A percentile compares a stretch with the other conserved stretches of the same genome.
These are phyloP conservation scores for Brenthis hecate DNA, from an alignment of 2,888 invertebrate genomes.

Conservation along the genomic window DNA sequence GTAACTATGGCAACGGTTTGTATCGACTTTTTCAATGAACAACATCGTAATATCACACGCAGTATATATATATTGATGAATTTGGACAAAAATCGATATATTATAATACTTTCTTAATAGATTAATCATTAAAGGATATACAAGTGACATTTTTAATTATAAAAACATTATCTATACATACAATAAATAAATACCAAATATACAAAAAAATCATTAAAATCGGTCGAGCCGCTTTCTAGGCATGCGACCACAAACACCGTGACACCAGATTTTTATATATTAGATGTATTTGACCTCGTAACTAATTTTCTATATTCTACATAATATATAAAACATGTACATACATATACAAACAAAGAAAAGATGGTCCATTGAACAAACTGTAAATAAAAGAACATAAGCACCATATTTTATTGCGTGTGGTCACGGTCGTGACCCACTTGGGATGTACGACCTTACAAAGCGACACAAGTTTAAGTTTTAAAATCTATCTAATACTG, in stretches of 20 bases:
- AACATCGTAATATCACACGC: no score
- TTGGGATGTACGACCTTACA: not conserved
- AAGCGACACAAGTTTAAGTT: slow-evolving; percentile 6
- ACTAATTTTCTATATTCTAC: not conserved
- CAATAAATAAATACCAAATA: no score
- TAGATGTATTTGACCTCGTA: not conserved
- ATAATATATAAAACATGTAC: not conserved
- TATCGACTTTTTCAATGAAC: no score
- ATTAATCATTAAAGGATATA: no score
- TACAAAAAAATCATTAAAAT: no score
- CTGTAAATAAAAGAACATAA: slow-evolving; percentile 8
- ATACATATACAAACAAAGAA: slow-evolving; percentile 3
- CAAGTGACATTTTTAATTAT: no score
- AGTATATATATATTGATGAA: no score
- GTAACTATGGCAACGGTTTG: no score
- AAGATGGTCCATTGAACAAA: not conserved
- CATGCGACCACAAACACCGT: not conserved
- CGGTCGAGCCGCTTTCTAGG: not conserved
- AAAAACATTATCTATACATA: no score
- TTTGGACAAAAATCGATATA: no score
- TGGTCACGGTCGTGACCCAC: slow-evolving; percentile 19
- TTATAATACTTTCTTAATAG: no score
- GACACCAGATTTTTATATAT: not conserved
- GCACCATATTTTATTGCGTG: not conserved
- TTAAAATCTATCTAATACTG: not conserved